Percentiles rank a stretch among this genome's conserved stretches.
phyloP scores from a whole-genome alignment of 2,888 invertebrate genomes.

The Polymixis lichenea region DNA sequence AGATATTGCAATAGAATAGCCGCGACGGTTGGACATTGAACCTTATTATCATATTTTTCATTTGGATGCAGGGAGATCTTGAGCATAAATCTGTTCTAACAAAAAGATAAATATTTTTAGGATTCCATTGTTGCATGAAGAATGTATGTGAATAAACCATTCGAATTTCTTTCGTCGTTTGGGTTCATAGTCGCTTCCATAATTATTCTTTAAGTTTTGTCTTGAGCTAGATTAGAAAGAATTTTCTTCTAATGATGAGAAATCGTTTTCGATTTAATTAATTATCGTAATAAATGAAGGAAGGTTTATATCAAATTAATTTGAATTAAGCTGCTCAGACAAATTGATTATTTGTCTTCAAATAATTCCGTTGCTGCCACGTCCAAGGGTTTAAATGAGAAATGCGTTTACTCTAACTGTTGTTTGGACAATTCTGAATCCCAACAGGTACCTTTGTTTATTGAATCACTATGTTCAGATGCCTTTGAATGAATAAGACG shows the following conservation, averaged over 20 bases:
- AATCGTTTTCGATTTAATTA: conserved; percentile 7
- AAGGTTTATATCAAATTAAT: conserved; percentile 14
- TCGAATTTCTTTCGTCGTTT: no score
- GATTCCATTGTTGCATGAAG: conserved; percentile 1
- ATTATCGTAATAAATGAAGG: not conserved
- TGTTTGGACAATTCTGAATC: conserved; percentile 44
- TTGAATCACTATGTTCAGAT: conserved; percentile 69
- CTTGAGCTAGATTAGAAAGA: not conserved
- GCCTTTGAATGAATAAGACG: conserved; percentile 69
- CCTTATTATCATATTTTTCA: conserved; percentile 60
- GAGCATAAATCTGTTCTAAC: conserved; percentile 38
- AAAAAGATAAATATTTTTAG: conserved; percentile 19
- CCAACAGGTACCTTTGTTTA: conserved; percentile 52
- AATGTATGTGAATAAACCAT: no score
- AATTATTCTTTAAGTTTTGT: not conserved
- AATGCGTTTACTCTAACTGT: conserved; percentile 46
- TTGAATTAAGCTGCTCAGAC: conserved; percentile 26
- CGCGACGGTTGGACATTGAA: conserved; percentile 46
- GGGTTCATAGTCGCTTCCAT: not conserved
- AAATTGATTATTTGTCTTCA: conserved; percentile 37
- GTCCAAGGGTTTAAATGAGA: conserved; percentile 31
- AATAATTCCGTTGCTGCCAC: conserved; percentile 19
- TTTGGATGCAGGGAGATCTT: conserved; percentile 34
- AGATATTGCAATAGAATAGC: conserved; percentile 56
- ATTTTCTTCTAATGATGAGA: not conserved